Conservation (phyloP, 2,888 invertebrate species). For the Alloplasta piceator region DNA sequence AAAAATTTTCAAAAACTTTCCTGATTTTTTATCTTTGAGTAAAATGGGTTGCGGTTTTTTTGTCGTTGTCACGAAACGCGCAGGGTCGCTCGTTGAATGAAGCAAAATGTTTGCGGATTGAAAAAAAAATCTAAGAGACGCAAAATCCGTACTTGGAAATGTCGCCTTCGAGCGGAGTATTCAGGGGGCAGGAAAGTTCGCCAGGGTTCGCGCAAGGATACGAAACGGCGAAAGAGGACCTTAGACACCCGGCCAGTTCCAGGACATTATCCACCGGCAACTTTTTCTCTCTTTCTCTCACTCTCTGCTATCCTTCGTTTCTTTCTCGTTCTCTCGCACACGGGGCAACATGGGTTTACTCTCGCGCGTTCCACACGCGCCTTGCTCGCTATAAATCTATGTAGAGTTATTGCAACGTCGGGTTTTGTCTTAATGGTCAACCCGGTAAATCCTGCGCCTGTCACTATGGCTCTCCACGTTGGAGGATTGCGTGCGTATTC, state of each 20-base stretch:
- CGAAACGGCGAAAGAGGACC: conserved; percentile 40
- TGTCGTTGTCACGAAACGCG: too few relatives aligned
- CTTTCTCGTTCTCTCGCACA: conserved; percentile 44
- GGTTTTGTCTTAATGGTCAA: conserved; percentile 82
- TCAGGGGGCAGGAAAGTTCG: conserved; percentile 55
- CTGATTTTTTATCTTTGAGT: too few relatives aligned
- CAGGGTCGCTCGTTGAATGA: too few relatives aligned
- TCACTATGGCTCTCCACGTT: conserved; percentile 64
- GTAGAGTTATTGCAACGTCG: conserved; percentile 79
- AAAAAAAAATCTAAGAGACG: conserved; percentile 1
- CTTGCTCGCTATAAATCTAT: conserved; percentile 79
- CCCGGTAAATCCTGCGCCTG: conserved; percentile 78
- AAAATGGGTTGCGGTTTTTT: too few relatives aligned
- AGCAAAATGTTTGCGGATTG: too few relatives aligned
- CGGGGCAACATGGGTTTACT: conserved; percentile 37
- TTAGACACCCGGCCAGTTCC: conserved; percentile 60
- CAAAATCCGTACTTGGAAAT: conserved; percentile 49
- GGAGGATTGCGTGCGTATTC: conserved; percentile 37
- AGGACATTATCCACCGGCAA: conserved; percentile 59
- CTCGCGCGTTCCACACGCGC: conserved; percentile 64
- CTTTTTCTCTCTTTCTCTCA: conserved; percentile 35
- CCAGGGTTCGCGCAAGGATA: conserved; percentile 56
- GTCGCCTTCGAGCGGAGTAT: conserved; percentile 55
- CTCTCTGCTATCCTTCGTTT: conserved; percentile 39
- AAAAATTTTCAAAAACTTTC: too few relatives aligned